Conservation (phyloP, 92 coral and sea anemone genomes). For the Heteractis magnifica region DNA sequence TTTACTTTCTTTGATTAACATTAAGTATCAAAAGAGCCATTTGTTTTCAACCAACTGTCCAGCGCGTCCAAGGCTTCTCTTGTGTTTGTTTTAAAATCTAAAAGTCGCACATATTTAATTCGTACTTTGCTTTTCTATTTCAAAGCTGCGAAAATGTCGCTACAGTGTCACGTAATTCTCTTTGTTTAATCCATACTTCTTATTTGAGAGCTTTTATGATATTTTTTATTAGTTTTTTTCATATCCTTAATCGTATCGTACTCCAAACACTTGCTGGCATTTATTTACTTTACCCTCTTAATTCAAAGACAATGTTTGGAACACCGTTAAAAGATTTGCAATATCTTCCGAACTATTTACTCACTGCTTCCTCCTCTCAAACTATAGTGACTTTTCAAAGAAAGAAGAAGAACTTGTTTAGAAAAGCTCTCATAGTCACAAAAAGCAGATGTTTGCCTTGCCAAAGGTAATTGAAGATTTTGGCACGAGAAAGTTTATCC, state of each 20-base stretch:
- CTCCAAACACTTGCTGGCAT: background rate
- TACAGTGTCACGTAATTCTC: background rate
- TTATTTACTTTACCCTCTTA: background rate
- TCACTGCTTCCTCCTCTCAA: background rate
- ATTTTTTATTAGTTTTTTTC: background rate
- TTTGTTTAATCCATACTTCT: background rate
- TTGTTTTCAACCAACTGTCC: background rate
- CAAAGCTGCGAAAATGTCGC: background rate
- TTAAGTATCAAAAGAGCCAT: background rate
- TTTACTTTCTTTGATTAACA: background rate
- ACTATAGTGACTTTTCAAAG: background rate
- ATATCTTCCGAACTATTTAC: background rate
- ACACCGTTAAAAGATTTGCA: background rate
- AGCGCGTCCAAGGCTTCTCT: background rate
- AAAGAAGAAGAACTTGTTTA: background rate
- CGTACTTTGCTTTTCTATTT: background rate
- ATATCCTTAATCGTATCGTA: background rate
- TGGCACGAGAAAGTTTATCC: background rate
- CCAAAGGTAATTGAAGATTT: background rate
- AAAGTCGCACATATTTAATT: background rate
- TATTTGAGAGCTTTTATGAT: background rate
- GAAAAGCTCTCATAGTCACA: background rate
- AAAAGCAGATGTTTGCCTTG: background rate
- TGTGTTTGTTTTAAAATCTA: background rate
- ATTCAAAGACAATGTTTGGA: constrained; percentile 4